A percentile compares a stretch with the other conserved stretches of the same genome.
phyloP scores from a whole-genome alignment of 2,888 invertebrate genomes.

The Patella caerulea region DNA sequence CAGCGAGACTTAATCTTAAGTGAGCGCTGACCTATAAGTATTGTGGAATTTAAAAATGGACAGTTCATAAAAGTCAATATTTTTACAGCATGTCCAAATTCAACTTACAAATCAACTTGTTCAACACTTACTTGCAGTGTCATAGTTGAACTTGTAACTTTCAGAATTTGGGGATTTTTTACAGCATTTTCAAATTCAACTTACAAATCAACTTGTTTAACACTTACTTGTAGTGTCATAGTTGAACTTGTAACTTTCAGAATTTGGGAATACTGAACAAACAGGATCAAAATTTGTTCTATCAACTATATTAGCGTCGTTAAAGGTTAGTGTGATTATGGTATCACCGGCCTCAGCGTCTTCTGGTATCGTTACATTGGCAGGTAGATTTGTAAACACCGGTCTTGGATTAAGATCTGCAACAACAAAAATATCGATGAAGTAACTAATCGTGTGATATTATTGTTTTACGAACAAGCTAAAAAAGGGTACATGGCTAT shows the following conservation, averaged over 20 bases:
- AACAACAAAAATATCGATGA: background rate
- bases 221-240: background rate
- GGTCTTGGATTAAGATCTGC: constrained; percentile 16
- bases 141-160: constrained; percentile 17
- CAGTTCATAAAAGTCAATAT: too few species aligned
- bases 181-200: background rate
- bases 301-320: too few species aligned
- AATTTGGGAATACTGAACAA: constrained; percentile 16
- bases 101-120: too few species aligned
- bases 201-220: too few species aligned
- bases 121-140: too few species aligned
- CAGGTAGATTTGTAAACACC: constrained; percentile 10
- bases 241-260: constrained; percentile 18
- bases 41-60: too few species aligned
- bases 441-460: too few species aligned
- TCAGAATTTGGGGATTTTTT: constrained; percentile 11
- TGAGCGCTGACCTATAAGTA: too few species aligned
- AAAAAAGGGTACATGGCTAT: too few species aligned
- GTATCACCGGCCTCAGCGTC: background rate
- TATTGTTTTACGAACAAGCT: too few species aligned
- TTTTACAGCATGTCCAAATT: background rate
- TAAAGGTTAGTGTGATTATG: background rate
- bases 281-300: background rate
- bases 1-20: too few species aligned
- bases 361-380: constrained; percentile 17